Percentiles rank a stretch among this genome's conserved stretches.
These are phyloP conservation scores for Pelosia muscerda DNA, from an alignment of 2,888 invertebrate genomes.

Conservation along the genomic window DNA sequence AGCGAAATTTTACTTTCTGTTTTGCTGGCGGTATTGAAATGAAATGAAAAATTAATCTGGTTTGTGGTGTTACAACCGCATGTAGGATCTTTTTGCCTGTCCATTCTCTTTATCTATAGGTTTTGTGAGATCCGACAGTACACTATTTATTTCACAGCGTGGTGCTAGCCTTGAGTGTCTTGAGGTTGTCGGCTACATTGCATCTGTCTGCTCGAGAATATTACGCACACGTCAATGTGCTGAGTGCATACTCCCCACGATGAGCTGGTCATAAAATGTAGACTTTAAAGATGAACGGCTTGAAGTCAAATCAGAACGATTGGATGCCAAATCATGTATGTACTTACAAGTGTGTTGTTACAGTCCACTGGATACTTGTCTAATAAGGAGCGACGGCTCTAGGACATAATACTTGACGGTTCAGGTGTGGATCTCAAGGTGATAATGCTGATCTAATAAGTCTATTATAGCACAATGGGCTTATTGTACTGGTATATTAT, in stretches of 20 bases:
- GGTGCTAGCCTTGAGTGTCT: slow-evolving; percentile 61
- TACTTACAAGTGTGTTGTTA: slow-evolving; percentile 50
- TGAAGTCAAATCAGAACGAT: slow-evolving; percentile 40
- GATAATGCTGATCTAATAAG: slow-evolving; percentile 47
- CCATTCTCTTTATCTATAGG: slow-evolving; percentile 51
- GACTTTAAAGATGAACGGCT: slow-evolving; percentile 46
- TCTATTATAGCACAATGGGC: slow-evolving; percentile 25
- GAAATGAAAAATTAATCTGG: slow-evolving; percentile 61
- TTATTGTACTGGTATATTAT: slow-evolving; percentile 30
- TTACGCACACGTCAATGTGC: slow-evolving; percentile 62
- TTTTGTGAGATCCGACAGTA: slow-evolving; percentile 49
- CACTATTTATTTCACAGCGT: slow-evolving; percentile 72
- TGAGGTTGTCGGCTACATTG: slow-evolving; percentile 64
- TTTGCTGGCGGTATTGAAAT: slow-evolving; percentile 52
- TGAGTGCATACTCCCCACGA: slow-evolving; percentile 29
- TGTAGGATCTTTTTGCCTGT: slow-evolving; percentile 55
- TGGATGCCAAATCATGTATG: slow-evolving; percentile 32
- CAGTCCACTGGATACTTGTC: slow-evolving; percentile 59
- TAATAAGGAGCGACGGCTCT: slow-evolving; percentile 72
- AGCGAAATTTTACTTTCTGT: slow-evolving; percentile 61
- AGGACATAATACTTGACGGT: slow-evolving; percentile 65
- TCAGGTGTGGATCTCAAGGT: slow-evolving; percentile 64
- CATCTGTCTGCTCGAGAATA: slow-evolving; percentile 66
- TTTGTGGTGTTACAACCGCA: slow-evolving; percentile 54
- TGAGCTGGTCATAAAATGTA: slow-evolving; percentile 32